These are phyloP conservation scores for Eleutherodactylus coqui DNA, from an alignment of 2,797 vertebrate genomes.

Conservation along the genomic window DNA sequence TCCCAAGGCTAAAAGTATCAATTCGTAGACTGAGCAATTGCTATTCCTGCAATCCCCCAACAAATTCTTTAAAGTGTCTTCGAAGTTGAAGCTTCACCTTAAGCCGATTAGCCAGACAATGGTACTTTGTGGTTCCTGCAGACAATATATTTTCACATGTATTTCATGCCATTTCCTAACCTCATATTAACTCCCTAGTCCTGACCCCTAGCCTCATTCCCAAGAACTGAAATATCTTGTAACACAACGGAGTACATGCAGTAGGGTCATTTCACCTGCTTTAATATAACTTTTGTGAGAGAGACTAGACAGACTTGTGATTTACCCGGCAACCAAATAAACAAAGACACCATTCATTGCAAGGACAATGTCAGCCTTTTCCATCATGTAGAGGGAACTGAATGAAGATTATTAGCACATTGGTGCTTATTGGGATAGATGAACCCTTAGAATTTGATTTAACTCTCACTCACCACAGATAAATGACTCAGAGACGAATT, in stretches of 20 bases:
- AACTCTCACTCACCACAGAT: constrained; percentile 46
- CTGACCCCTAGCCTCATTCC: constrained; percentile 2
- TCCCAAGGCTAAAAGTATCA: neutral
- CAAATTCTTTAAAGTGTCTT: neutral
- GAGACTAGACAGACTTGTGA: constrained; percentile 72
- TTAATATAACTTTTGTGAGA: constrained; percentile 55
- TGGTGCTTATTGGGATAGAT: constrained; percentile 57
- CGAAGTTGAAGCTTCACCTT: neutral
- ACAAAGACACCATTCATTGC: constrained; percentile 87
- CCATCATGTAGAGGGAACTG: constrained; percentile 79
- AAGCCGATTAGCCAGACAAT: constrained; percentile 1
- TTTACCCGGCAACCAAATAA: constrained; percentile 75
- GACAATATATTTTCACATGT: neutral
- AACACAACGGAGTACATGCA: constrained; percentile 19
- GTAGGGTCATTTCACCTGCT: constrained; percentile 58
- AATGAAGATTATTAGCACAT: constrained; percentile 68
- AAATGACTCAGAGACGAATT: constrained; percentile 28
- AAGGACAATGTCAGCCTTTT: constrained; percentile 80
- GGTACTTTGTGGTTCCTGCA: neutral
- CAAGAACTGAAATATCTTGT: constrained; percentile 12
- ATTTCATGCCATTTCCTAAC: neutral
- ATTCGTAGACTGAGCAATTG: neutral
- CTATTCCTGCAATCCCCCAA: neutral
- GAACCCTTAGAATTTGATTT: constrained; percentile 50
- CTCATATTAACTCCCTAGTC: constrained; percentile 21